Evolutionary conservation across 2,113 vertebrate genomes (phyloP), one percentile per base, ranked within the genome.

Genomic region (Poeciliopsis prolifica): DNA sequence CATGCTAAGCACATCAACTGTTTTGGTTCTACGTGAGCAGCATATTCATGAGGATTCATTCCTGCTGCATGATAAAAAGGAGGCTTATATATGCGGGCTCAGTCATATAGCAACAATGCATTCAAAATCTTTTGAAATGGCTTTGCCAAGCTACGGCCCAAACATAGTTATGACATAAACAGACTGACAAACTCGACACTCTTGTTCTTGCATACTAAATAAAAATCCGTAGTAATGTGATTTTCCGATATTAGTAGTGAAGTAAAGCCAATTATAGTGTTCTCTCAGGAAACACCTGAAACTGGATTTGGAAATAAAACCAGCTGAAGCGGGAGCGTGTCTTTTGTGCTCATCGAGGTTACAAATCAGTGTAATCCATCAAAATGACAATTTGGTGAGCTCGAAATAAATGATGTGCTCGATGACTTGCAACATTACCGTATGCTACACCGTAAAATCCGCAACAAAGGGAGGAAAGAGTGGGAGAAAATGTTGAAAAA

Each of bases 1-100:
- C 78, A 89, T 87, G 79, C 84, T 75, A 81, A 90, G 60, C 87
- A 86, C 81, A 76, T 79, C 77, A 72, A 84, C 81, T 73, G 81
- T 83, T 90, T 87, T 75, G 61, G 75, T 79, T 85, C 85, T 83
- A 77, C 48, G 84, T 85, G 88, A 77, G 79, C 48, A 67, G 84
- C 77, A 86, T 91, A 70, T 76, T 78, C 83, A 88, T 58, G 61
- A 61, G 78, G 68, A 79, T 33, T 72, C 78, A 68, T 77, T 81
- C 76, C 84, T 75, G 81, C 81, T 65, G 79, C 76, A 75, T 75
- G 70, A 83, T 60, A 68, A 87, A 82, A 77, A 70, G 72, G n/a
- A 1, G 0, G 62, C 60, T 81, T 26, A 68, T 68, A 69, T 68
- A 71, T 71, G 61, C 72, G n/a, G 44, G 12, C 51, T 76, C 42